Evolutionary conservation across 2,797 vertebrate species (phyloP), one percentile per base, ranked within the genome.

Genomic region (Eptatretus atami): DNA sequence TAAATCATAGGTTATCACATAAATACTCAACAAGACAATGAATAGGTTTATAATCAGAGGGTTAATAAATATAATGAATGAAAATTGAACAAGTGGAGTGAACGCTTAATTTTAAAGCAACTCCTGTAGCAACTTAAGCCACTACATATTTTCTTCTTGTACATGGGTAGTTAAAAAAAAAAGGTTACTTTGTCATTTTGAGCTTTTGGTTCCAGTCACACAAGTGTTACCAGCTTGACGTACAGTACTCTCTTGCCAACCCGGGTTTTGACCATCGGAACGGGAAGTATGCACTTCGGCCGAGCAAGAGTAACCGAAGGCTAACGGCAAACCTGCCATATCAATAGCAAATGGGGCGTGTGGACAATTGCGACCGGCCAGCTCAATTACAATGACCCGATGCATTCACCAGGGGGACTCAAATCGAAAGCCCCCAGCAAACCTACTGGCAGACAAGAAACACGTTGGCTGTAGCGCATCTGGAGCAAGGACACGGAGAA

Each of bases 321-420:
- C 94, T 96, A 74, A 98, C 80, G 0, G 88, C 84, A 11, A 98
- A 25, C 92, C 92, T 0, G 88, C 92, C 92, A 98, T 98, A 80
- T 98, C 92, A n/a, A 98, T 95, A 52, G 86, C 92, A 31, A 98
- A 98, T 6, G n/a, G 92, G 92, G 6, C 92, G 80, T 95, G 88
- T 1, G 88, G 87, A 73, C 92, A 98, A 96, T 64, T 94, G 87
- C 0, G 88, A 86, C 74, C 95, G n/a, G 94, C 88, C 88, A 96
- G 72, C 92, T n/a, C 92, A 1, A 86, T 88, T 63, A 98, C 92
- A n/a, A 75, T 93, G 94, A 63, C 92, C 92, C 0, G 85, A 86
- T 2, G 83, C 81, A 0, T 96, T 96, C 68, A 98, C 86, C 71
- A 84, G 83, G 15, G 87, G 0, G 88, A 84, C 72, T 98, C 92